phyloP scores from a whole-genome alignment of 2,888 invertebrate species.

The Drosophila eohydei region DNA sequence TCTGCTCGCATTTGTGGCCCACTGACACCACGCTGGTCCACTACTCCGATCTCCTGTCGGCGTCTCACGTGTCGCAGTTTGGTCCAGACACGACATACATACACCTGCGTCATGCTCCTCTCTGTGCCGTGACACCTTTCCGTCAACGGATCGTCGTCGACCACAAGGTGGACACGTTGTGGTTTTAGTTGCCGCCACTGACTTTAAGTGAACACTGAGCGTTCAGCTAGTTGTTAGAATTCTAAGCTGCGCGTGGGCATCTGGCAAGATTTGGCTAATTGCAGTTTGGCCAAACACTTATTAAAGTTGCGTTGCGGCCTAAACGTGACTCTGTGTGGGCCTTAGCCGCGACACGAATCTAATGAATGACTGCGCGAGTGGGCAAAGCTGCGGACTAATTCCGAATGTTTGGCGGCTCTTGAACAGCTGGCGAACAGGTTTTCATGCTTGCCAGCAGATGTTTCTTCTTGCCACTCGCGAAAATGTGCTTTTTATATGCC shows the following conservation, averaged over 20 bases:
- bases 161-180: constrained; percentile 62
- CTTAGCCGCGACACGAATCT: constrained; percentile 45
- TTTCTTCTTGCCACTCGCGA: constrained; percentile 24
- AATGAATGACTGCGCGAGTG: constrained; percentile 62
- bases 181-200: constrained; percentile 40
- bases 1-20: not conserved
- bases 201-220: constrained; percentile 36
- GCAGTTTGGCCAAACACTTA: constrained; percentile 43
- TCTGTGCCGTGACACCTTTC: constrained; percentile 50
- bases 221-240: constrained; percentile 26
- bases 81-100: constrained; percentile 12
- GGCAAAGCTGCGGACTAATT: constrained; percentile 54
- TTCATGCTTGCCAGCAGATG: constrained; percentile 57
- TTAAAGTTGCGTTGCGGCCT: constrained; percentile 3
- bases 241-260: constrained; percentile 34
- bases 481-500: not conserved
- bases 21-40: constrained; percentile 24
- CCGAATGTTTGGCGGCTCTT: constrained; percentile 47
- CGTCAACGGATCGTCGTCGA: constrained; percentile 47
- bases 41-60: constrained; percentile 16
- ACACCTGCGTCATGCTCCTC: not conserved
- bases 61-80: constrained; percentile 31
- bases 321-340: constrained; percentile 52
- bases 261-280: constrained; percentile 40
- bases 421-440: constrained; percentile 62